Base-by-base conservation (phyloP, 2,113 vertebrate species). In the Cryptotis parvus region DNA sequence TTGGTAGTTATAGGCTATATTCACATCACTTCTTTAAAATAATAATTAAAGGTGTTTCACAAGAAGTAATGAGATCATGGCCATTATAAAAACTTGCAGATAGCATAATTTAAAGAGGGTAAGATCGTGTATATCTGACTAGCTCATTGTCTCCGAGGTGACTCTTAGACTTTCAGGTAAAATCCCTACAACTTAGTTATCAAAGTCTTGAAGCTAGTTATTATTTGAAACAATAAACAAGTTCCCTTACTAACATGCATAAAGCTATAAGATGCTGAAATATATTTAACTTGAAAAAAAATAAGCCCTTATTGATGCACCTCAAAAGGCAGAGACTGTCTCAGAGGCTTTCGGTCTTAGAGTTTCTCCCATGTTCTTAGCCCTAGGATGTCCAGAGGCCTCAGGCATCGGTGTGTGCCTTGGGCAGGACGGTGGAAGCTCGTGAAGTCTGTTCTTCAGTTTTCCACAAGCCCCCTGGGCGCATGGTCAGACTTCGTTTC, bases 221-320 rank as follows among this genome's bases (percentile, higher is more conserved):
- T 82, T 82, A 49, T 82, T 82, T 77, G 43, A 89, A 79, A 43
- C 66, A 8, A 9, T 72, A 90, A 89, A 72, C 29, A 82, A n/a
- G 14, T 58, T 10, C 68, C 77, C 37, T 11, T 65, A 79, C 27
- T 68, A 73, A 90, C 73, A 35, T 69, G 24, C 55, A 22, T 58
- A 49, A 49, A 49, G 45, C 45, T 49, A 58, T 24, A 58, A n/a
- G 22, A 24, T 58, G 55, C 55, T 58, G 20, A 18, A n/a, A n/a
- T n/a, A n/a, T n/a, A n/a, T n/a, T n/a, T n/a, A n/a, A n/a, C n/a
- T n/a, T n/a, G n/a, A n/a, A n/a, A n/a, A n/a, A n/a, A n/a, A n/a
- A n/a, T n/a, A n/a, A n/a, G n/a, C n/a, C n/a, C 20, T 82, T 82
- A 55, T 87, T 61, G 22, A 12, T n/a, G 1, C 66, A 31, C 6